These are phyloP conservation scores for Alligator mississippiensis DNA, from an alignment of 2,113 vertebrate genomes.

Conservation along the genomic window DNA sequence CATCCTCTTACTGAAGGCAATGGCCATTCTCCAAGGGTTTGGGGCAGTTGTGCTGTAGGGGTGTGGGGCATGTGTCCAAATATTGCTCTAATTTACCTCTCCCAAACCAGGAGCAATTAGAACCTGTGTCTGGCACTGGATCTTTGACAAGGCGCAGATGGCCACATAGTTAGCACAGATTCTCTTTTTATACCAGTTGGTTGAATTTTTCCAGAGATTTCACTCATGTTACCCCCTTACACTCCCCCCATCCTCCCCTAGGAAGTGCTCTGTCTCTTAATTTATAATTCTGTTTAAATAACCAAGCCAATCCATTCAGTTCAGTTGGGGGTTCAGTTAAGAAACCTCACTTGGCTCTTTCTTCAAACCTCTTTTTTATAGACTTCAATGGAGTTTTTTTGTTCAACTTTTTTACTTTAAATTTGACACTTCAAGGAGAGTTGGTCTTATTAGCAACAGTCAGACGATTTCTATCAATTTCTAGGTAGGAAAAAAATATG, in stretches of 20 bases:
- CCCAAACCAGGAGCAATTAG: background rate
- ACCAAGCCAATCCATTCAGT: too few relatives aligned
- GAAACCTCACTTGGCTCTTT: background rate
- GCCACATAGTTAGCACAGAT: background rate
- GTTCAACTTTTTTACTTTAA: background rate
- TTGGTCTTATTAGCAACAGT: background rate
- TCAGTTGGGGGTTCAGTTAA: background rate
- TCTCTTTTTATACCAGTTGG: accelerated
- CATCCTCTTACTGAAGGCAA: background rate
- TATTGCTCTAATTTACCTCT: background rate
- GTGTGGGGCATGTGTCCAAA: too few relatives aligned
- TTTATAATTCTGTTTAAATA: background rate
- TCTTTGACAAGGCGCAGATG: background rate
- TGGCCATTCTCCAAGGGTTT: background rate
- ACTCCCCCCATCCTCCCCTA: background rate
- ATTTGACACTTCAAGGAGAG: background rate
- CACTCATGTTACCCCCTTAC: background rate
- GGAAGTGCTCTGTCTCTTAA: background rate
- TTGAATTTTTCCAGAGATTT: background rate
- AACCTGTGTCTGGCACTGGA: background rate
- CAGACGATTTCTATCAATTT: background rate
- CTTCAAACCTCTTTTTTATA: too few relatives aligned
- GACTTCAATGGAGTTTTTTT: background rate
- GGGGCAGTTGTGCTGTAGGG: too few relatives aligned
- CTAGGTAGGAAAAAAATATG: background rate